These are phyloP conservation scores for Gallinago undulata DNA, from an alignment of 2,113 vertebrate genomes.

Conservation along the genomic window DNA sequence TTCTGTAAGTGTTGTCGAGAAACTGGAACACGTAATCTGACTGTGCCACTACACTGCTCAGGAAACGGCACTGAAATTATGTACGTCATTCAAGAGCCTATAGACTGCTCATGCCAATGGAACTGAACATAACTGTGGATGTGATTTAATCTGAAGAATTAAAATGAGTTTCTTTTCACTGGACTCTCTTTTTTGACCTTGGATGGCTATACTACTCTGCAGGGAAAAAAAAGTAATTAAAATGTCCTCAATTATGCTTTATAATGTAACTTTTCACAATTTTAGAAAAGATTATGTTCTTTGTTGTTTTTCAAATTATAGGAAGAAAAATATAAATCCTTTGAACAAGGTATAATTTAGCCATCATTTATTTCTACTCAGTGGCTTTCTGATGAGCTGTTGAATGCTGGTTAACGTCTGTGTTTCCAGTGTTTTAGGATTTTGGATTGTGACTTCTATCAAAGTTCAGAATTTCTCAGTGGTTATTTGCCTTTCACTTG, in stretches of 20 bases:
- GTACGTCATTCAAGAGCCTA: conserved; percentile 90
- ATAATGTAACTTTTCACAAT: background rate
- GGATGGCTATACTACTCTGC: background rate
- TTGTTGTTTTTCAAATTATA: background rate
- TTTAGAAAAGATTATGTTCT: background rate
- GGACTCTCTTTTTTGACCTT: background rate
- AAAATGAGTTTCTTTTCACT: background rate
- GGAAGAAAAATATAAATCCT: background rate
- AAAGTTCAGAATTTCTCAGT: background rate
- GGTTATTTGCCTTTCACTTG: background rate
- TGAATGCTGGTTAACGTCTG: background rate
- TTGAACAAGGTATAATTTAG: background rate
- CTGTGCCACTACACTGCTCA: conserved; percentile 89
- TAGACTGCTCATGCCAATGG: conserved; percentile 96
- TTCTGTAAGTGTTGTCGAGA: conserved; percentile 98
- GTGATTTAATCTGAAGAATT: background rate
- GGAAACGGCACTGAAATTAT: conserved; percentile 89
- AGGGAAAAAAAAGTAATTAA: background rate
- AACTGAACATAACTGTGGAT: conserved; percentile 71
- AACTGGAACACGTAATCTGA: conserved; percentile 85
- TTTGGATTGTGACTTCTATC: background rate
- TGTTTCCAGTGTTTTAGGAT: background rate
- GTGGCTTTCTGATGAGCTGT: background rate
- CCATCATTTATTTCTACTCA: background rate
- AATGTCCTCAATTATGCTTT: background rate